These are phyloP conservation scores for Ectobius pallidus DNA, from an alignment of 2,888 invertebrate species.

Conservation along the genomic window DNA sequence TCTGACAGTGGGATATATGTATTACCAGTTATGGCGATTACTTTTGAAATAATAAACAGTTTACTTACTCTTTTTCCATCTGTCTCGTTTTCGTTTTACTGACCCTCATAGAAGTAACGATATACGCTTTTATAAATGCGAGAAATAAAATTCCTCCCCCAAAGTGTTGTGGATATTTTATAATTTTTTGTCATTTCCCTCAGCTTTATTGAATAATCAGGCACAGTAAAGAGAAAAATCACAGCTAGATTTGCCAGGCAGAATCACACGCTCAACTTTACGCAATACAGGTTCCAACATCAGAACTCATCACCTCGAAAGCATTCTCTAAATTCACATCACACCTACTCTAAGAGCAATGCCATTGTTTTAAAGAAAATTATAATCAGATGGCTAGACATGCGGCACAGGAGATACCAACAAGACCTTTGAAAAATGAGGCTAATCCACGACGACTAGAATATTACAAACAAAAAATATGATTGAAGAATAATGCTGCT, in stretches of 20 bases:
- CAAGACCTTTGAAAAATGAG: not conserved
- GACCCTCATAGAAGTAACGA: no score
- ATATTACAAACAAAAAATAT: no score
- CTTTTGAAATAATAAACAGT: no score
- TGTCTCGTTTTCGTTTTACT: no score
- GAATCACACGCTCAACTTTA: constrained; percentile 21
- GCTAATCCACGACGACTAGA: no score
- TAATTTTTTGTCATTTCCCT: constrained; percentile 5
- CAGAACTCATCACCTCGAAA: constrained; percentile 2
- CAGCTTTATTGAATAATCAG: constrained; percentile 29
- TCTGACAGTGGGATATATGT: no score
- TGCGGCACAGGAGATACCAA: constrained; percentile 7
- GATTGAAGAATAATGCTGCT: no score
- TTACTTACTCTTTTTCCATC: no score
- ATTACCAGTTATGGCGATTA: no score
- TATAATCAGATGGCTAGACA: constrained; percentile 1
- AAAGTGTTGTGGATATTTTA: constrained; percentile 22
- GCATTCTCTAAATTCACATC: not conserved
- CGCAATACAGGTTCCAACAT: constrained; percentile 33
- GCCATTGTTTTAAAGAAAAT: constrained; percentile 35
- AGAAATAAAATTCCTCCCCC: no score
- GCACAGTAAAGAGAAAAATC: constrained; percentile 36
- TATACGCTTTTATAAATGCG: no score
- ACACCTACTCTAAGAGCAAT: constrained; percentile 31
- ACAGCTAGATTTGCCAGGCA: constrained; percentile 33